Conservation (phyloP, 2,113 vertebrate genomes). For the Synchiropus splendidus region DNA sequence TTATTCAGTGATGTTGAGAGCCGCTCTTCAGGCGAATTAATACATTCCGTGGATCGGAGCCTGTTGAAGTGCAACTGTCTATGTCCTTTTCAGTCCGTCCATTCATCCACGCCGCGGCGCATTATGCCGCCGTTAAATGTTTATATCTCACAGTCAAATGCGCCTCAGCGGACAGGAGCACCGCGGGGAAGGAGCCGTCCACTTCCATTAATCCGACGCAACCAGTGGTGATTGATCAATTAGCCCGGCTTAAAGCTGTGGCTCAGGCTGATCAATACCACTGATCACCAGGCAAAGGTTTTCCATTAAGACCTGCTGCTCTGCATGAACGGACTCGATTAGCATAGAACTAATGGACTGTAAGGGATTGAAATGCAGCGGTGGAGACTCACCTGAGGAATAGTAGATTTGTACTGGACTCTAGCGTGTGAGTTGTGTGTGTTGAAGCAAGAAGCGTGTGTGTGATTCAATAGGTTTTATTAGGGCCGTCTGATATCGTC, state of each 20-base stretch:
- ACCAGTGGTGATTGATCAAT: slow-evolving; percentile 62
- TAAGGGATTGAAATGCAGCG: slow-evolving; percentile 25
- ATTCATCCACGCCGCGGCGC: neutral
- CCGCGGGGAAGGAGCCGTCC: slow-evolving; percentile 28
- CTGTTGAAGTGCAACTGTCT: too few species aligned
- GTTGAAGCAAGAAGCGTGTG: too few species aligned
- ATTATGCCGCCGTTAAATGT: neutral
- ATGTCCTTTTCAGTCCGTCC: neutral
- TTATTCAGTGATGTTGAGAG: too few species aligned
- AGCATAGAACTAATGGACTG: slow-evolving; percentile 44
- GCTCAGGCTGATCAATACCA: slow-evolving; percentile 58
- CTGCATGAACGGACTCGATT: slow-evolving; percentile 50
- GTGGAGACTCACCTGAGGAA: too few species aligned
- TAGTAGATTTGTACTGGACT: too few species aligned
- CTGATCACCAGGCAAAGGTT: slow-evolving; percentile 53
- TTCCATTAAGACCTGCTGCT: slow-evolving; percentile 60
- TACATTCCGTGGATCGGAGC: too few species aligned
- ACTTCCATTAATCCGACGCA: slow-evolving; percentile 54
- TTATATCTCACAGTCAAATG: neutral
- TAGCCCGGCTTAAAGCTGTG: slow-evolving; percentile 53
- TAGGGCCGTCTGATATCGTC: too few species aligned
- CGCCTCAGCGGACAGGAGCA: neutral
- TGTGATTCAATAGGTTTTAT: too few species aligned
- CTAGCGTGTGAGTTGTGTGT: too few species aligned
- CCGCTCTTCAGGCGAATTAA: too few species aligned